Percentiles rank a stretch among this genome's conserved stretches.
These are phyloP conservation scores for Coccyzus lansbergi DNA, from an alignment of 2,797 vertebrate genomes.

Conservation along the genomic window DNA sequence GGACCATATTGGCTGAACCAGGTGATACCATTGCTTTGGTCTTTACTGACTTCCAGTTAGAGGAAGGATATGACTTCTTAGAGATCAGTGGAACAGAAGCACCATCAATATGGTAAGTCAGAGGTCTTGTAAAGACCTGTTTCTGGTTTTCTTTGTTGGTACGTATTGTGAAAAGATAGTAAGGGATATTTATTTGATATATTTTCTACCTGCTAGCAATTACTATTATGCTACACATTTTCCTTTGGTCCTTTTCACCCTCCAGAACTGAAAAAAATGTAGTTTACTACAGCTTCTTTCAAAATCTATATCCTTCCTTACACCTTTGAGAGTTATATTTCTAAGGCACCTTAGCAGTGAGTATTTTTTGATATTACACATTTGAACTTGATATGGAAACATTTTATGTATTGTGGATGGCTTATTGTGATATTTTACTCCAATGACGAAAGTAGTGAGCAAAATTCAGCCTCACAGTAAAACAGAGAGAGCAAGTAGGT, in stretches of 20 bases:
- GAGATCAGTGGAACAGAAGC: slow-evolving; percentile 96
- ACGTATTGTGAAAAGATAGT: background rate
- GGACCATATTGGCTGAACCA: no score
- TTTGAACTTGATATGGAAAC: background rate
- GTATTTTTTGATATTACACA: background rate
- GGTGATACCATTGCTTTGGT: slow-evolving; percentile 96
- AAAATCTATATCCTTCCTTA: background rate
- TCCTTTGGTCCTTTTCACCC: background rate
- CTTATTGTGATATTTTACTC: background rate
- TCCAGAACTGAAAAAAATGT: background rate
- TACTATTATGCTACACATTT: background rate
- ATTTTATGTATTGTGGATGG: background rate
- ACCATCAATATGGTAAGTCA: slow-evolving; percentile 91
- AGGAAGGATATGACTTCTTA: slow-evolving; percentile 94
- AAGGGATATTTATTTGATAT: background rate
- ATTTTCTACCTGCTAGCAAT: background rate
- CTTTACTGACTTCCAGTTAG: slow-evolving; percentile 97
- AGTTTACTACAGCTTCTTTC: background rate
- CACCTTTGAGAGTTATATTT: background rate
- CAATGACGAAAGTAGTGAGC: background rate
- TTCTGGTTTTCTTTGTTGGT: background rate
- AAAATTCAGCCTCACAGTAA: background rate
- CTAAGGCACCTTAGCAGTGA: background rate
- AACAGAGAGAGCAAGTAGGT: background rate
- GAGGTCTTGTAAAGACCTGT: background rate